Evolutionary conservation across 2,888 invertebrate genomes (phyloP), one percentile per base, ranked within the genome.

Genomic region (Stenurella melanura): DNA sequence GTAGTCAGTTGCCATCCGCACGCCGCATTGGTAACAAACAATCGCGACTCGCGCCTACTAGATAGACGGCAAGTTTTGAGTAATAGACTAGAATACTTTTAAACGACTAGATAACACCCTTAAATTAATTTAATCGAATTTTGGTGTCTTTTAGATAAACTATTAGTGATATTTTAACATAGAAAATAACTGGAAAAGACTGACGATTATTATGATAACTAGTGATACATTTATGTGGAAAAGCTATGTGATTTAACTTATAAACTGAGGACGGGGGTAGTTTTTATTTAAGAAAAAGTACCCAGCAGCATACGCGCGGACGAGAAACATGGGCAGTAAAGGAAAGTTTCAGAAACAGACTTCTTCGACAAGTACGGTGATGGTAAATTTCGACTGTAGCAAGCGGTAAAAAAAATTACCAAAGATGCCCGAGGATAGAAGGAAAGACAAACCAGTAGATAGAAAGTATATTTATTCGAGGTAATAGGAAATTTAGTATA

Each of bases 1-100:
- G 76, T 78, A 81, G 81, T 85, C 86, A 86, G 86, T 86, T 84
- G 85, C 84, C 81, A 84, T 85, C 85, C 83, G 83, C 83, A 84
- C 83, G 84, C 81, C 84, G 84, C 82, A 79, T 78, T 77, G 83
- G 80, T 79, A 80, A 82, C 84, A 84, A 85, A 81, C 82, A 83
- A 83, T 72, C 83, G 83, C 80, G 80, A 75, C 67, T 72, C 79
- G 80, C 80, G 79, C 80, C 76, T 72, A 60, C 78, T 74, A 78
- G 73, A 76, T 58, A 74, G 72, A 75, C 77, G 73, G 56, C 77
- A 77, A 80, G 74, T 74, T 77, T 74, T 74, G 56, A 66, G 73
- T 42, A 68, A 66, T 64, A 74, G 75, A 70, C 71, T 74, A 56
- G 73, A 68, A 70, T 61, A 66, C 69, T 54, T 26, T 58, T 69